These are phyloP conservation scores for Ploceus nigricollis DNA, from an alignment of 2,113 vertebrate genomes.

Conservation along the genomic window DNA sequence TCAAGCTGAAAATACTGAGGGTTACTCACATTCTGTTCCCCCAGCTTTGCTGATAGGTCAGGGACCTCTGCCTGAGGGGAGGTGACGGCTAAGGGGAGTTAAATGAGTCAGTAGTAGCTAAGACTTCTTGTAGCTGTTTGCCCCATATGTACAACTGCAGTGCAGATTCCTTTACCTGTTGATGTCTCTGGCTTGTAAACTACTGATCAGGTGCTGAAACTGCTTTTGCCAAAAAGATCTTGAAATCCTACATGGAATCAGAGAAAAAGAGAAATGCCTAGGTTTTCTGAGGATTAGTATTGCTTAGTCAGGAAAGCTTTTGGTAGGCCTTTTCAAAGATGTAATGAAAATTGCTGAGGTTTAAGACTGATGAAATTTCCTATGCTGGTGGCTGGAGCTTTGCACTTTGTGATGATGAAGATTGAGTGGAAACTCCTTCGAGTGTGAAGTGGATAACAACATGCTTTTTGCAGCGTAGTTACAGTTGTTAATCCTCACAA, in stretches of 20 bases:
- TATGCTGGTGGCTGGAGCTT: neutral
- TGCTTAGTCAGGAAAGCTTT: neutral
- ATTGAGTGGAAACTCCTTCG: neutral
- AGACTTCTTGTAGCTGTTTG: neutral
- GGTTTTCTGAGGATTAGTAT: neutral
- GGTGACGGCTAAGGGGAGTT: neutral
- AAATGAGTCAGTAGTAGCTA: neutral
- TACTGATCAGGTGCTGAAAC: neutral
- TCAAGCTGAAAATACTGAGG: neutral
- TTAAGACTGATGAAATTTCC: neutral
- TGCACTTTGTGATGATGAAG: neutral
- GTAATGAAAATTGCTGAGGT: neutral
- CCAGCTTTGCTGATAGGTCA: neutral
- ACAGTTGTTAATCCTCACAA: neutral
- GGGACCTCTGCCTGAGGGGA: neutral
- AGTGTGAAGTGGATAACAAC: neutral
- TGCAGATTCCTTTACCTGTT: neutral
- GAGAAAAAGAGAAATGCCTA: neutral
- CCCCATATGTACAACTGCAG: fast-evolving
- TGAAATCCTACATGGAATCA: neutral
- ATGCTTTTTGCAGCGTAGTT: neutral
- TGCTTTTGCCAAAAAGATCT: neutral
- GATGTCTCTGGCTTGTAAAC: neutral
- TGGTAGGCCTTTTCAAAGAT: neutral
- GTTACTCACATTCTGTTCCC: neutral